Percentiles rank a stretch among this genome's conserved stretches.
Conservation (phyloP, 2,113 vertebrate genomes). For the Pogona vitticeps region DNA sequence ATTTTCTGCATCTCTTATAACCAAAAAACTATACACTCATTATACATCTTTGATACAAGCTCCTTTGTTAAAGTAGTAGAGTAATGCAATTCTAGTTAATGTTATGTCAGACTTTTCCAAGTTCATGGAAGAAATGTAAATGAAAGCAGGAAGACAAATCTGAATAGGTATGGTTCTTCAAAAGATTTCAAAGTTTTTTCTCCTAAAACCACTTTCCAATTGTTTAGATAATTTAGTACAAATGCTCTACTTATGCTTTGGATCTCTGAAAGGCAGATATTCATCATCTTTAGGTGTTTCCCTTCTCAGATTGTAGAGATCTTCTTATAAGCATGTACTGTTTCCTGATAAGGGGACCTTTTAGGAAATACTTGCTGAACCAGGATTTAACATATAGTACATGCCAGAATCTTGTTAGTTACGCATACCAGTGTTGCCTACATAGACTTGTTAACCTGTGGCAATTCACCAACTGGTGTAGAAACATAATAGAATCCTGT, state of each 20-base stretch:
- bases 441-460: too few relatives aligned
- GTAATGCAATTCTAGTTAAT: background rate
- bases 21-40: slow-evolving; percentile 23
- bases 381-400: too few relatives aligned
- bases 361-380: too few relatives aligned
- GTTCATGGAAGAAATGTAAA: background rate
- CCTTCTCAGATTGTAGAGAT: background rate
- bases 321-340: background rate
- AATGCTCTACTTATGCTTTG: too few relatives aligned
- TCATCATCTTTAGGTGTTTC: background rate
- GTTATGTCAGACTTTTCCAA: slow-evolving; percentile 10
- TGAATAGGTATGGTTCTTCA: background rate
- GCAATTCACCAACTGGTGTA: too few relatives aligned
- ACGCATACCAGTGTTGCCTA: too few relatives aligned
- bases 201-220: background rate
- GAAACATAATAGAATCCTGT: too few relatives aligned
- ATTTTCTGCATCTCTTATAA: slow-evolving; percentile 22
- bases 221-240: background rate
- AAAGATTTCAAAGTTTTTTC: background rate
- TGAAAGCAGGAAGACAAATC: background rate
- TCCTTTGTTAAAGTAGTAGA: slow-evolving; percentile 17
- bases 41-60: slow-evolving; percentile 18
- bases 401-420: too few relatives aligned
- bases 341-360: too few relatives aligned
- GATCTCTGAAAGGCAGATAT: background rate